Evolutionary conservation across 2,888 invertebrate genomes (phyloP).

Genomic region (Pandemis cinnamomeana): DNA sequence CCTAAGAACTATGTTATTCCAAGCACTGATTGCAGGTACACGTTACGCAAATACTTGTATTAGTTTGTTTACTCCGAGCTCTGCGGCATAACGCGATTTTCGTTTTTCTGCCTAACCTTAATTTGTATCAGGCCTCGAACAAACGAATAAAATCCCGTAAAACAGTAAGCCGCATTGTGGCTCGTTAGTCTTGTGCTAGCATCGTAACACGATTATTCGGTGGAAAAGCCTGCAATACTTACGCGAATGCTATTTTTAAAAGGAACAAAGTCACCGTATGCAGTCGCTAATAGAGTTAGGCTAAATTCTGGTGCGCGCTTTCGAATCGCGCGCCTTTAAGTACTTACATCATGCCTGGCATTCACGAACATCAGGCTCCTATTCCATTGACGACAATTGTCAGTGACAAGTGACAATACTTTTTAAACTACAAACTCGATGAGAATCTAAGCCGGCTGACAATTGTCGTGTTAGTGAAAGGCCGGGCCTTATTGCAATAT

Average conservation of each 20-base stretch:
- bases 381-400: too few species aligned
- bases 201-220: conserved; percentile 3
- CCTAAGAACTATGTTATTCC: not conserved
- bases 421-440: too few species aligned
- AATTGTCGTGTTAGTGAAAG: too few species aligned
- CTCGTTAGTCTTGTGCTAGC: not conserved
- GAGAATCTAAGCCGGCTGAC: too few species aligned
- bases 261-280: not conserved
- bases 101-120: not conserved
- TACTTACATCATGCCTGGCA: too few species aligned
- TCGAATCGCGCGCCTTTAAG: too few species aligned
- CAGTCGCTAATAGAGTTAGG: too few species aligned
- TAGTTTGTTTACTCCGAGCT: not conserved
- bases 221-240: conserved; percentile 1
- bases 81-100: not conserved
- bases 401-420: too few species aligned
- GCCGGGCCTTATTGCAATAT: too few species aligned
- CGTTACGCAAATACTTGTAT: conserved; percentile 19
- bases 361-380: too few species aligned
- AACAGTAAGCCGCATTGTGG: not conserved
- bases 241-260: not conserved
- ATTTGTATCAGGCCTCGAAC: conserved; percentile 13
- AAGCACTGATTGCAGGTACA: conserved; percentile 19
- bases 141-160: not conserved
- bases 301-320: too few species aligned